Evolutionary conservation across 2,888 invertebrate species (phyloP), one percentile per base, ranked within the genome.

Genomic region (Drosophila eohydei): DNA sequence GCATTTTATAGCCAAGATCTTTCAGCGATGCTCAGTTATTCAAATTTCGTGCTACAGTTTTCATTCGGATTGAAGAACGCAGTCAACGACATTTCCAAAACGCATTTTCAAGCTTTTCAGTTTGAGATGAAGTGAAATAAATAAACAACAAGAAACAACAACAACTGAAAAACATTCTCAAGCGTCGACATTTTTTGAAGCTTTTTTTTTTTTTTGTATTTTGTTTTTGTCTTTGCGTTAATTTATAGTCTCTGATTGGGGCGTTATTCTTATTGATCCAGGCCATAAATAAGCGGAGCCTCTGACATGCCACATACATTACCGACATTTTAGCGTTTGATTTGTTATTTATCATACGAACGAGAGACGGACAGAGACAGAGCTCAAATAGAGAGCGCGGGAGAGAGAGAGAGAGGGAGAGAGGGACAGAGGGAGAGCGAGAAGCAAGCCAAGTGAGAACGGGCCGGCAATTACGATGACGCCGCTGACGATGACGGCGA

Each of bases 191-290:
- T 81, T 84, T 87, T 48, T 48, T 46, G 46, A 46, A 46, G 46
- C 26, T 46, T 28, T 38, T n/a, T 38, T 21, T n/a, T 1, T 74
- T 62, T 46, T 72, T 58, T 75, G 69, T 83, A 83, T 48, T 16
- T 48, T 48, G 46, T 50, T 48, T 84, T 89, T 90, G 89, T 90
- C 86, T 87, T 80, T 90, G 91, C 78, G 89, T 90, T 88, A 90
- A 88, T 88, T 88, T 88, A 88, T 88, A 85, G 88, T 90, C 90
- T 85, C 88, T 90, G 88, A 88, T 88, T 88, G 88, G 90, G 88
- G 90, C 90, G 88, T 88, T 90, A 88, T 88, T 88, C 88, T 88
- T 88, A 90, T 90, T 88, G 88, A 90, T 88, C 88, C 90, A 90
- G 90, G 88, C 86, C 85, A 88, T 88, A 88, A 88, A 88, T 88